phyloP scores from a whole-genome alignment of 2,888 invertebrate species.

The Ligdia adustata region DNA sequence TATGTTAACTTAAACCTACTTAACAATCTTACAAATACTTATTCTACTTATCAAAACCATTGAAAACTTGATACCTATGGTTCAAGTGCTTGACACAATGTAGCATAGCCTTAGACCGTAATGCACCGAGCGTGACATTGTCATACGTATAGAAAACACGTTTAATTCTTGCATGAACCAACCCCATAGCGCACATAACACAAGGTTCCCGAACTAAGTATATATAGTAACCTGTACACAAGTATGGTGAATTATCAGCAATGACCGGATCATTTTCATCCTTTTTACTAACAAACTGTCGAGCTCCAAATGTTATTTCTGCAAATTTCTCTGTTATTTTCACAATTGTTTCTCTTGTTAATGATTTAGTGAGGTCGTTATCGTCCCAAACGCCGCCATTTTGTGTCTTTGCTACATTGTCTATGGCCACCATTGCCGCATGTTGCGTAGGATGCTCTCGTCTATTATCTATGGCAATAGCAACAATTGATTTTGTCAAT shows the following conservation, averaged over 20 bases:
- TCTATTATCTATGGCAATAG: conserved; percentile 85
- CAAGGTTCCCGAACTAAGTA: conserved; percentile 95
- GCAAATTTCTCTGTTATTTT: conserved; percentile 60
- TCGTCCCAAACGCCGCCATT: conserved; percentile 88
- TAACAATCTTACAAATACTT: not conserved
- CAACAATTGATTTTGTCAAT: conserved; percentile 84
- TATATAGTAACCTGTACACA: conserved; percentile 94
- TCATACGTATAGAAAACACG: conserved; percentile 90
- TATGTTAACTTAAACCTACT: too few relatives aligned
- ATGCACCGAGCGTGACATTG: conserved; percentile 85
- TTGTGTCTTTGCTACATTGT: conserved; percentile 92
- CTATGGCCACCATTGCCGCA: conserved; percentile 92
- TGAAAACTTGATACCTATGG: conserved; percentile 96
- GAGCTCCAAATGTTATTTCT: conserved; percentile 75
- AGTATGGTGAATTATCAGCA: conserved; percentile 85
- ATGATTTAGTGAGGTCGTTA: too few relatives aligned
- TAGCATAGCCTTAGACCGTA: conserved; percentile 88
- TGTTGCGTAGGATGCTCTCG: conserved; percentile 90
- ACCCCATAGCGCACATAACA: conserved; percentile 97
- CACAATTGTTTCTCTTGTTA: conserved; percentile 52
- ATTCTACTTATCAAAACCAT: conserved; percentile 78
- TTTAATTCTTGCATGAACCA: conserved; percentile 94
- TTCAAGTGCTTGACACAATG: conserved; percentile 92
- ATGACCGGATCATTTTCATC: conserved; percentile 42
- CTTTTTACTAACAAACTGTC: conserved; percentile 56